phyloP scores from a whole-genome alignment of 1,140 invertebrate genomes.

The Zaprionus kolodkinae region DNA sequence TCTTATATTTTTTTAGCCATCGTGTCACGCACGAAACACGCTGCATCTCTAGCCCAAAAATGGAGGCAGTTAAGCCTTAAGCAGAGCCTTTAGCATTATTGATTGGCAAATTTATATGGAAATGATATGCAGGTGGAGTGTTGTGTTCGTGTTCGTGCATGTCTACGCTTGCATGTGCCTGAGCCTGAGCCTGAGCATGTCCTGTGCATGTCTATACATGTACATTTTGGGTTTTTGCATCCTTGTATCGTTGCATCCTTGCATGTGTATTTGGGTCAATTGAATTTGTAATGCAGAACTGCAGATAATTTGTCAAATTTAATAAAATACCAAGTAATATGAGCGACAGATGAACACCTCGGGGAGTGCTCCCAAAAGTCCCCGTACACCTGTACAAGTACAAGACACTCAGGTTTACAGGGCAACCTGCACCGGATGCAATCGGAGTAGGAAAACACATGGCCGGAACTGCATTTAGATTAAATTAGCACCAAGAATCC shows the following conservation, averaged over 20 bases:
- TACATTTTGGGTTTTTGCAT: constrained; percentile 28
- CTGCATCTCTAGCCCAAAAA: constrained; percentile 6
- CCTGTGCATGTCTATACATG: neutral
- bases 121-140: constrained; percentile 35
- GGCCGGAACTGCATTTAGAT: constrained; percentile 25
- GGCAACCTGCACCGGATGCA: neutral
- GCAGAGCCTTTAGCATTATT: constrained; percentile 48
- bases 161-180: constrained; percentile 5
- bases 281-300: constrained; percentile 61
- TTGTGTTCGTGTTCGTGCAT: neutral
- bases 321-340: constrained; percentile 57
- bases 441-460: neutral
- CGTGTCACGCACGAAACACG: neutral
- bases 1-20: neutral
- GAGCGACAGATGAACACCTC: constrained; percentile 50
- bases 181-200: neutral
- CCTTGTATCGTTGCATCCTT: constrained; percentile 6
- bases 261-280: constrained; percentile 60
- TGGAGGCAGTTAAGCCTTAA: constrained; percentile 29
- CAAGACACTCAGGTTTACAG: neutral
- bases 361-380: neutral
- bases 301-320: constrained; percentile 63
- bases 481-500: constrained; percentile 33
- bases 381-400: neutral
- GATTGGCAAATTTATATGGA: constrained; percentile 53